A percentile compares a stretch with the other conserved stretches of the same genome.
These are phyloP conservation scores for Pseudocheirus occidentalis DNA, from an alignment of 2,797 vertebrate species.

Conservation along the genomic window DNA sequence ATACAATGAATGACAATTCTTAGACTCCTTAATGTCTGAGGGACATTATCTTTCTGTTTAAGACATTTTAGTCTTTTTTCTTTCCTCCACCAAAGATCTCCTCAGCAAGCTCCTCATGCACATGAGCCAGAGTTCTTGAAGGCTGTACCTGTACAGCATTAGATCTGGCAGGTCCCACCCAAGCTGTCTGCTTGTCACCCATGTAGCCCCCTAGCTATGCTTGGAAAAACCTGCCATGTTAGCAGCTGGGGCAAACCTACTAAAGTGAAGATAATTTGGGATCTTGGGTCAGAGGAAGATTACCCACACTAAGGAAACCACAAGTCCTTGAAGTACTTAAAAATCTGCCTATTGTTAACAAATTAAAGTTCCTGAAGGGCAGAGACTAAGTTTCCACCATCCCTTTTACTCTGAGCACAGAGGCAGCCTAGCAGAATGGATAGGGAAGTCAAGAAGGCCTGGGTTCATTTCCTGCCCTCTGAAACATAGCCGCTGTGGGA, in stretches of 20 bases:
- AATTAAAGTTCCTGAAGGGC: background rate
- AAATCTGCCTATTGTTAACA: background rate
- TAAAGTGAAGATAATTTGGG: background rate
- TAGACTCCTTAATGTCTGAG: background rate
- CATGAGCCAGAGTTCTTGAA: background rate
- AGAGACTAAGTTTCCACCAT: background rate
- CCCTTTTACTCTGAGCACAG: background rate
- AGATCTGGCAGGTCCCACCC: background rate
- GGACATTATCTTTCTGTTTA: background rate
- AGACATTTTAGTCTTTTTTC: background rate
- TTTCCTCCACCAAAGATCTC: background rate
- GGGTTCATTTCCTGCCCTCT: background rate
- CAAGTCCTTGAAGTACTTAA: background rate
- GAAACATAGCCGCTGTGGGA: background rate
- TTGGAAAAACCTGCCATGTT: background rate
- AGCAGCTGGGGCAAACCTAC: background rate
- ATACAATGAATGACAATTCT: background rate
- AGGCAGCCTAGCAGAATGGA: background rate
- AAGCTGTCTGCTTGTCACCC: background rate
- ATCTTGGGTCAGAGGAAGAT: background rate
- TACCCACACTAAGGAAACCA: background rate
- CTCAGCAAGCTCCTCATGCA: background rate
- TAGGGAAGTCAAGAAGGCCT: background rate
- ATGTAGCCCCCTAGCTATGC: background rate
- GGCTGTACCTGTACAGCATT: background rate